Percentiles rank a stretch among this genome's conserved stretches.
Evolutionary conservation across 2,888 invertebrate species (phyloP).

Genomic region (Dendrolimus pini): DNA sequence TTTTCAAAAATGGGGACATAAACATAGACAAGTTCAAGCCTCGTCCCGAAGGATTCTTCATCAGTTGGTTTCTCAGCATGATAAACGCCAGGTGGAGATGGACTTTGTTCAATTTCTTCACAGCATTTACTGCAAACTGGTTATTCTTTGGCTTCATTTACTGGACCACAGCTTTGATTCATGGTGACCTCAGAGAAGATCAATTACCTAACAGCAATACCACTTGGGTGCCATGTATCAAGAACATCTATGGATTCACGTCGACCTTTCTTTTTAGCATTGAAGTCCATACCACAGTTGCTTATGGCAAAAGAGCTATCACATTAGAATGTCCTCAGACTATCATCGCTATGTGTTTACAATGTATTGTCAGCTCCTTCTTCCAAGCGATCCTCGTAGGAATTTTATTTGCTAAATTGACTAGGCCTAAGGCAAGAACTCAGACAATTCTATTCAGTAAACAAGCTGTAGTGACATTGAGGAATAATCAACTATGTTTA

Average conservation of each 20-base stretch:
- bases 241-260: conserved; percentile 90
- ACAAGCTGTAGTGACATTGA: conserved; percentile 90
- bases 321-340: conserved; percentile 96
- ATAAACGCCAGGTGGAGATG: conserved; percentile 95
- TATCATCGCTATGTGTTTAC: conserved; percentile 95
- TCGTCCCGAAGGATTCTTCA: conserved; percentile 79
- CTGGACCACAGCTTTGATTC: conserved; percentile 92
- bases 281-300: conserved; percentile 97
- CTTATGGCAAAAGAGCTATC: conserved; percentile 88
- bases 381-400: conserved; percentile 89
- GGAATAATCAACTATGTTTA: conserved; percentile 90
- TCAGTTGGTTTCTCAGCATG: conserved; percentile 87
- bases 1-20: conserved; percentile 92
- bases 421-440: conserved; percentile 94
- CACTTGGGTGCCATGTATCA: conserved; percentile 90
- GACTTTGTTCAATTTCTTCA: conserved; percentile 90
- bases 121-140: conserved; percentile 93
- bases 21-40: conserved; percentile 84
- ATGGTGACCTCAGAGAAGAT: conserved; percentile 88
- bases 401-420: conserved; percentile 96
- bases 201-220: conserved; percentile 74
- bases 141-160: conserved; percentile 91
- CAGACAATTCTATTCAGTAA: conserved; percentile 96
- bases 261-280: conserved; percentile 96
- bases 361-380: conserved; percentile 94